phyloP scores from a whole-genome alignment of 53 echinoderm and acorn worm genomes.

The Arbacia lixula region DNA sequence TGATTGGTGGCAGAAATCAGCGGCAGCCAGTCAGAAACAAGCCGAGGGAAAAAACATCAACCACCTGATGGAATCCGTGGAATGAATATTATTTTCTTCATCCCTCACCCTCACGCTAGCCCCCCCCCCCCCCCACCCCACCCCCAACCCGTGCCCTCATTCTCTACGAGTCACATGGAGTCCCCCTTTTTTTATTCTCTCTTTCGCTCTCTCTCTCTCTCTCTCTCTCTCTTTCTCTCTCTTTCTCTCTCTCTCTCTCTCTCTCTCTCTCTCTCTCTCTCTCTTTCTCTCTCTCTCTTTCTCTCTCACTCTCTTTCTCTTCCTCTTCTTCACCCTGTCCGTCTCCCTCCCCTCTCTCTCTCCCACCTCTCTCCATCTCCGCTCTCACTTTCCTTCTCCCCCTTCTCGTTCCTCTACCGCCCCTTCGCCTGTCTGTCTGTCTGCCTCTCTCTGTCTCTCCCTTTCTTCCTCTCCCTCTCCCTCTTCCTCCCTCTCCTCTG shows the following conservation, averaged over 20 bases:
- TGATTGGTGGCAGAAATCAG: too few species aligned
- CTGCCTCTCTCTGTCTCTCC: background rate
- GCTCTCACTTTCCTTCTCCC: too few species aligned
- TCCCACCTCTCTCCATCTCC: too few species aligned
- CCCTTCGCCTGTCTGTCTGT: background rate
- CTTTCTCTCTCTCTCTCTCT: too few species aligned
- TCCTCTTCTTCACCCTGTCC: background rate
- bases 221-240: background rate
- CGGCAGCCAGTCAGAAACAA: too few species aligned
- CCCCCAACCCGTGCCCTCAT: too few species aligned
- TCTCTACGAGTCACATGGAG: too few species aligned
- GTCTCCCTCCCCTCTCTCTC: background rate
- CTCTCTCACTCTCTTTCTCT: background rate
- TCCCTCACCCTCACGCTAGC: too few species aligned
- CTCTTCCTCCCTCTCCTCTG: background rate
- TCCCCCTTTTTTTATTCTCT: too few species aligned
- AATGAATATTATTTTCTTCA: too few species aligned
- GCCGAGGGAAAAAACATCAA: too few species aligned
- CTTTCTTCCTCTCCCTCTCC: background rate
- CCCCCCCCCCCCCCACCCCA: too few species aligned
- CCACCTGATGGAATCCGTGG: conserved; percentile 33
- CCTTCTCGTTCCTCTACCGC: background rate
- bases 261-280: background rate
- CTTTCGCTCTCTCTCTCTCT: background rate
- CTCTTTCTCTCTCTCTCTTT: background rate